A percentile compares a stretch with the other conserved stretches of the same genome.
These are phyloP conservation scores for Elymnias hypermnestra DNA, from an alignment of 1,140 invertebrate species.

Conservation along the genomic window DNA sequence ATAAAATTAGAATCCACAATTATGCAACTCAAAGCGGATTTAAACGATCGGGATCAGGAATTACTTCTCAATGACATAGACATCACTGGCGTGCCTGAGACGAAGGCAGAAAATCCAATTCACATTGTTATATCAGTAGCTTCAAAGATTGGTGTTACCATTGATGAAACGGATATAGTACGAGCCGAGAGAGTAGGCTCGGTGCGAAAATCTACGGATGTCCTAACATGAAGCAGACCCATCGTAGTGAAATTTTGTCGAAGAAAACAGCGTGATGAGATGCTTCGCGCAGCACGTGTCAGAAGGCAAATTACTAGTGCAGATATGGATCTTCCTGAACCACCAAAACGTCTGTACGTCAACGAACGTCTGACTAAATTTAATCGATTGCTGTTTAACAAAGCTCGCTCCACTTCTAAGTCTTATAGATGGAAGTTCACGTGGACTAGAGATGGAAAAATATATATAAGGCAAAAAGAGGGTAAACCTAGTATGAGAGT, in stretches of 20 bases:
- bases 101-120: neutral
- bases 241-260: slow-evolving; percentile 1
- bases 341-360: slow-evolving; percentile 1
- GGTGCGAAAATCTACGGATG: too few species aligned
- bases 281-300: slow-evolving; percentile 4
- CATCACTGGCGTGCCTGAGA: slow-evolving; percentile 7
- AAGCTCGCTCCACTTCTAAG: too few species aligned
- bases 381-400: too few species aligned
- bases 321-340: slow-evolving; percentile 3
- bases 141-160: too few species aligned
- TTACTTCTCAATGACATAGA: slow-evolving; percentile 7
- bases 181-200: too few species aligned
- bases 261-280: neutral
- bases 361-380: slow-evolving; percentile 11
- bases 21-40: neutral
- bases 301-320: neutral
- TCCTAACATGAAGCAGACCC: too few species aligned
- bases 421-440: too few species aligned
- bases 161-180: too few species aligned
- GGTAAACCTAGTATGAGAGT: too few species aligned
- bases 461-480: too few species aligned
- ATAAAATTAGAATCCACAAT: neutral
- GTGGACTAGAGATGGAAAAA: too few species aligned
- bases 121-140: too few species aligned
- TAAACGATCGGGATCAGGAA: slow-evolving; percentile 13